Percentiles rank a stretch among this genome's conserved stretches.
Conservation (phyloP, 2,113 vertebrate genomes). For the Sylvicapra grimmia region DNA sequence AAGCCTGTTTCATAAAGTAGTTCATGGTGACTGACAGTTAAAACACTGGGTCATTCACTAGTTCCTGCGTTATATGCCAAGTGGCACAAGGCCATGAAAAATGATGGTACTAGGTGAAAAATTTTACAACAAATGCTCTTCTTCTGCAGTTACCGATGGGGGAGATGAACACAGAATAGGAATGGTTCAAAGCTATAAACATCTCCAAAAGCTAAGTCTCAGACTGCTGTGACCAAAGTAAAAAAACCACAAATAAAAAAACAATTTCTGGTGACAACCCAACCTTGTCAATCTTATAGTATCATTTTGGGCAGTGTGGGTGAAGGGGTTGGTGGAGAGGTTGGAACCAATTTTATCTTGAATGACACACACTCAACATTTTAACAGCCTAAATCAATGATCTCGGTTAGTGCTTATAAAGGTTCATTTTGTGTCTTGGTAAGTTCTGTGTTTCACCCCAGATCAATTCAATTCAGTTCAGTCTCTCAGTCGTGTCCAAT, state of each 20-base stretch:
- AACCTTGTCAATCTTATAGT: neutral
- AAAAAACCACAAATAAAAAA: neutral
- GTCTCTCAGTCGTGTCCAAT: neutral
- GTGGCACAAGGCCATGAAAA: conserved; percentile 58
- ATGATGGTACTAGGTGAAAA: conserved; percentile 32
- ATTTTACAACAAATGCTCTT: conserved; percentile 33
- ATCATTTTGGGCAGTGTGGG: neutral
- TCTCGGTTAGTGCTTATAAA: neutral
- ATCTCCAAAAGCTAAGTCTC: neutral
- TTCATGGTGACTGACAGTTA: conserved; percentile 72
- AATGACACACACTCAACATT: neutral
- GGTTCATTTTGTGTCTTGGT: neutral
- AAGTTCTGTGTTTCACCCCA: neutral
- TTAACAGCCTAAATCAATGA: neutral
- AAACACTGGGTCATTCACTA: conserved; percentile 62
- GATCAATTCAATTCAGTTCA: neutral
- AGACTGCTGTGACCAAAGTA: conserved; percentile 11
- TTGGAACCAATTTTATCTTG: neutral
- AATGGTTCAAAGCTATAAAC: conserved; percentile 54
- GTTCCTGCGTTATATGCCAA: conserved; percentile 61
- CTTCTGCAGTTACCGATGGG: neutral
- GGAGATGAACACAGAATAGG: conserved; percentile 37
- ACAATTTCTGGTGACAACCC: conserved; percentile 41
- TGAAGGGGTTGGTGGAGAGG: neutral
- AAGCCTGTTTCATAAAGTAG: conserved; percentile 69